Evolutionary conservation across 2,888 invertebrate species (phyloP).

Genomic region (Drosophila lacicola): DNA sequence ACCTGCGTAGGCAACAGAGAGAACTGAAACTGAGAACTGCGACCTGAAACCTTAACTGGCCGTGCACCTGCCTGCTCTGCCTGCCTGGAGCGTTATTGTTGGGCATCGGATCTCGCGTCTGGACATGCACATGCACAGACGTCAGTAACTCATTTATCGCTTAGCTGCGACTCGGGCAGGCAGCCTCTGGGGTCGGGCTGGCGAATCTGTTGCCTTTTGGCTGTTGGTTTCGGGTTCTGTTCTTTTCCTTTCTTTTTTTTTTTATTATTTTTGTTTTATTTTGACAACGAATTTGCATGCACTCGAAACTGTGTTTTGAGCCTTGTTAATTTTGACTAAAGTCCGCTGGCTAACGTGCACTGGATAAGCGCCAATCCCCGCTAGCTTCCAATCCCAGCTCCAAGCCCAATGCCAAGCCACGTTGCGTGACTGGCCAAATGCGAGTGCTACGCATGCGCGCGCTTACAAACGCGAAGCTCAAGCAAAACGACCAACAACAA

Average conservation of each 20-base stretch:
- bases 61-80: slow-evolving; percentile 59
- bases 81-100: slow-evolving; percentile 40
- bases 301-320: slow-evolving; percentile 82
- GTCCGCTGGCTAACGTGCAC: slow-evolving; percentile 66
- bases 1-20: slow-evolving; percentile 37
- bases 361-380: slow-evolving; percentile 52
- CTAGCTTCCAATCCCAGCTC: slow-evolving; percentile 33
- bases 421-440: slow-evolving; percentile 74
- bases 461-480: slow-evolving; percentile 77
- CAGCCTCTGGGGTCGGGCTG: slow-evolving; percentile 18
- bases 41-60: slow-evolving; percentile 14
- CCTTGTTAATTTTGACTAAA: slow-evolving; percentile 82
- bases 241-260: slow-evolving; percentile 38
- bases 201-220: slow-evolving; percentile 7
- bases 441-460: slow-evolving; percentile 83
- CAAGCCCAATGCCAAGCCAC: slow-evolving; percentile 29
- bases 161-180: slow-evolving; percentile 63
- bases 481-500: slow-evolving; percentile 47
- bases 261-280: slow-evolving; percentile 45
- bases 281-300: slow-evolving; percentile 84
- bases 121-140: slow-evolving; percentile 71
- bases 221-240: slow-evolving; percentile 32
- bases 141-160: slow-evolving; percentile 82
- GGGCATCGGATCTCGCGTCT: slow-evolving; percentile 35
- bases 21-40: slow-evolving; percentile 13